Percentiles rank a stretch among this genome's conserved stretches.
Evolutionary conservation across 2,888 invertebrate species (phyloP).

Genomic region (Drosophila villosipedis): DNA sequence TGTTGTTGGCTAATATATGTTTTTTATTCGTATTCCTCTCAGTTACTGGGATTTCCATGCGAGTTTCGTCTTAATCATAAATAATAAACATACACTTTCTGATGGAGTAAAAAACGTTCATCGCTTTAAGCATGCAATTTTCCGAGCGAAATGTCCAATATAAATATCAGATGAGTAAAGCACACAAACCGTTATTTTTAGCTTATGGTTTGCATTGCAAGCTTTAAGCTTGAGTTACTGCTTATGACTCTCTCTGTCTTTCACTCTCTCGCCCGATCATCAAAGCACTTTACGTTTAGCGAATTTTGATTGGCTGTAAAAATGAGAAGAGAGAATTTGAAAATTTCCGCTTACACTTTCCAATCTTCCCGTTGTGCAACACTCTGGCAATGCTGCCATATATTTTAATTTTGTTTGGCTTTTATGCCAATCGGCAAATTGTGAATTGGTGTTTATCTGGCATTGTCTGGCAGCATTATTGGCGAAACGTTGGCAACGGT

Average conservation of each 20-base stretch:
- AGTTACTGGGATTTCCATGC: constrained; percentile 29
- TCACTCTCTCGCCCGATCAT: neutral
- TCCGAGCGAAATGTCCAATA: constrained; percentile 10
- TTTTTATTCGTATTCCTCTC: constrained; percentile 11
- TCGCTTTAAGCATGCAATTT: constrained; percentile 22
- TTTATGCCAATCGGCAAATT: neutral
- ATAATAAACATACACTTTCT: constrained; percentile 27
- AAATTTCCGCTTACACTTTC: neutral
- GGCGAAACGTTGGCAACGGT: too few relatives aligned
- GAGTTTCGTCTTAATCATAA: constrained; percentile 31
- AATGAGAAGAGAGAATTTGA: neutral
- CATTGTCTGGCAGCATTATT: too few relatives aligned
- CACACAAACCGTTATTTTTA: neutral
- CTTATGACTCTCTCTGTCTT: neutral
- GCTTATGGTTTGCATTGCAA: neutral
- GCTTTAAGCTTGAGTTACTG: constrained; percentile 1
- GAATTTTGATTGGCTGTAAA: neutral
- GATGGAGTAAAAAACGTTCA: constrained; percentile 17
- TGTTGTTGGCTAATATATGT: constrained; percentile 44
- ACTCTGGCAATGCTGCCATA: too few relatives aligned
- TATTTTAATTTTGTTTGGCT: neutral
- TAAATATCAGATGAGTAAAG: constrained; percentile 7
- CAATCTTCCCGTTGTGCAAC: neutral
- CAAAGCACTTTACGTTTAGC: neutral
- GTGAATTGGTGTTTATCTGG: neutral